Conservation (phyloP, 2,888 invertebrate genomes). For the Gasteruption jaculator region DNA sequence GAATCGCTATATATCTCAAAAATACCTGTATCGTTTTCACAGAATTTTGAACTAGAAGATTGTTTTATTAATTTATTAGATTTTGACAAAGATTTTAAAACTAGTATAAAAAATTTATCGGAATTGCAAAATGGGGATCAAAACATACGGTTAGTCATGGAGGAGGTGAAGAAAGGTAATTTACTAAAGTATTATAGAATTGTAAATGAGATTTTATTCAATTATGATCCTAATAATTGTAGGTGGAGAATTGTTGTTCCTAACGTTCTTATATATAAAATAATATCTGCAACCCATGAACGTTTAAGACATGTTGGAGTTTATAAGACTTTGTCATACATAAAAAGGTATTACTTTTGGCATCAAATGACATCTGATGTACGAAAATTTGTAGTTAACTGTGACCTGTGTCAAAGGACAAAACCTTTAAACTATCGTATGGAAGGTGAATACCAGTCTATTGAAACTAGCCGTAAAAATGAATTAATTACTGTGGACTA, state of each 20-base stretch:
- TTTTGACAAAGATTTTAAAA: background rate
- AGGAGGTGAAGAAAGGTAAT: background rate
- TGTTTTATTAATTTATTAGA: background rate
- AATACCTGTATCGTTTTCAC: background rate
- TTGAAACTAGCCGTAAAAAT: background rate
- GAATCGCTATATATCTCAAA: too few species aligned
- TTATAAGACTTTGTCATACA: slow-evolving; percentile 9
- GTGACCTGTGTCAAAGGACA: slow-evolving; percentile 14
- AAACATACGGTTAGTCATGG: background rate
- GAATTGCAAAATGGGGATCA: background rate
- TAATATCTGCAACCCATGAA: slow-evolving; percentile 2
- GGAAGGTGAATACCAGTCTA: slow-evolving; percentile 11
- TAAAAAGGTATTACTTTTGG: slow-evolving; percentile 10
- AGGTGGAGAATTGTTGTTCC: slow-evolving; percentile 5
- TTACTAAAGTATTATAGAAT: background rate
- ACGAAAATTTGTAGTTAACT: background rate
- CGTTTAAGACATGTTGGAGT: slow-evolving; percentile 4
- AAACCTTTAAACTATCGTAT: slow-evolving; percentile 4
- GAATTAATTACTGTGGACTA: slow-evolving; percentile 12
- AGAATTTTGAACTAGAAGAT: background rate
- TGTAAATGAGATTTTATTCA: slow-evolving; percentile 8
- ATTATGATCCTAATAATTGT: background rate
- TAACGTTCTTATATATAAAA: background rate
- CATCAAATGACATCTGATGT: slow-evolving; percentile 5
- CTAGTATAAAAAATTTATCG: background rate